Percentiles rank a stretch among this genome's conserved stretches.
Evolutionary conservation across 2,113 vertebrate species (phyloP).

Genomic region (Solenodon paradoxus): DNA sequence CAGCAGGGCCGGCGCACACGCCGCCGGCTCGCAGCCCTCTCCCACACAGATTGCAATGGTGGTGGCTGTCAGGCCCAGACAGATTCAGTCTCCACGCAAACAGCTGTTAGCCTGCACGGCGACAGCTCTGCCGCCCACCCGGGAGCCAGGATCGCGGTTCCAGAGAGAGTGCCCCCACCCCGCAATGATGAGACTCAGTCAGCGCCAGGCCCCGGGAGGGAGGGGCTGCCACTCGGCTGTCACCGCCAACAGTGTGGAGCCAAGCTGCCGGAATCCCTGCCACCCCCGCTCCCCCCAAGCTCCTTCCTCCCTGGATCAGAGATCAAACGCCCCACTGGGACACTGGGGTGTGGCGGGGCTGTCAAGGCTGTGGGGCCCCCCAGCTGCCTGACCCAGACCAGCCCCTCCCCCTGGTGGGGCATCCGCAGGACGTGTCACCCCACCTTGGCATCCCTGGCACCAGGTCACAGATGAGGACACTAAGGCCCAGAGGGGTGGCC

Average conservation of each 20-base stretch:
- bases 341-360: no score
- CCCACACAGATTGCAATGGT: background rate
- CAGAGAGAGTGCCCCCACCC: background rate
- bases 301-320: no score
- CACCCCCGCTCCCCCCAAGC: background rate
- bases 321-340: no score
- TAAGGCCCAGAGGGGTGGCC: background rate
- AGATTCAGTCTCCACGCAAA: slow-evolving; percentile 45
- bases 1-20: background rate
- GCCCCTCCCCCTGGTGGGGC: background rate
- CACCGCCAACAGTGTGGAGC: background rate
- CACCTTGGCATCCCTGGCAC: background rate
- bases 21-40: background rate
- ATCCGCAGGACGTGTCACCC: background rate
- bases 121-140: background rate
- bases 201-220: background rate
- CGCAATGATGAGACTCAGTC: background rate
- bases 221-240: rapidly evolving
- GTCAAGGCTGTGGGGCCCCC: background rate
- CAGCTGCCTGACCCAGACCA: background rate
- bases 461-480: background rate
- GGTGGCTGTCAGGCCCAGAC: slow-evolving; percentile 25
- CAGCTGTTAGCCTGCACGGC: slow-evolving; percentile 49
- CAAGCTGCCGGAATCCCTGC: background rate
- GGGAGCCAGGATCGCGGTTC: background rate